These are phyloP conservation scores for Pseudomyrmex flavicornis DNA, from an alignment of 1,140 invertebrate genomes.

Conservation along the genomic window DNA sequence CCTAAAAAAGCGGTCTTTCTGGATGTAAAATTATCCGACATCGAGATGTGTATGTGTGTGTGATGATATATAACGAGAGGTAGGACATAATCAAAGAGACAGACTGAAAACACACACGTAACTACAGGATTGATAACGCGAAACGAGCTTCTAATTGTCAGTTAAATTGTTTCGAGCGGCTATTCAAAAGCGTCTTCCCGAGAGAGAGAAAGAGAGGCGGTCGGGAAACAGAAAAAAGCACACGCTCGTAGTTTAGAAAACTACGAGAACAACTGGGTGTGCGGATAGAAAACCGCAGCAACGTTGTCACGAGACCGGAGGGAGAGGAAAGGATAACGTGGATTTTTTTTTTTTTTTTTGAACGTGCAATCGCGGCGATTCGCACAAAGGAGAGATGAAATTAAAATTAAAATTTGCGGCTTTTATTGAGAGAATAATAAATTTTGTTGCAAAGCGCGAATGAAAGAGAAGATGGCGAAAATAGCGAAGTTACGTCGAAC, in stretches of 20 bases:
- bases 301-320: slow-evolving; percentile 33
- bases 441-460: neutral
- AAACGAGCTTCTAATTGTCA: slow-evolving; percentile 70
- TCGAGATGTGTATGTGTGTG: neutral
- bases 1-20: no score
- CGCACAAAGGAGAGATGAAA: slow-evolving; percentile 1
- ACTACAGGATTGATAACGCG: slow-evolving; percentile 53
- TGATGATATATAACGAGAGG: slow-evolving; percentile 29
- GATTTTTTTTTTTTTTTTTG: slow-evolving; percentile 46
- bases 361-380: slow-evolving; percentile 33
- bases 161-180: slow-evolving; percentile 66
- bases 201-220: slow-evolving; percentile 3
- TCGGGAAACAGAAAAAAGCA: neutral
- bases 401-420: slow-evolving; percentile 31
- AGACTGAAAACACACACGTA: slow-evolving; percentile 31
- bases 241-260: slow-evolving; percentile 35
- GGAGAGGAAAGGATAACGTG: neutral
- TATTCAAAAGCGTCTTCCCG: slow-evolving; percentile 30
- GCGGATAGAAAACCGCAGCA: slow-evolving; percentile 35
- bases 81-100: slow-evolving; percentile 26
- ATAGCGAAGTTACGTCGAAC: slow-evolving; percentile 7
- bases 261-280: slow-evolving; percentile 21
- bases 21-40: slow-evolving; percentile 41
- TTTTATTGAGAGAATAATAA: slow-evolving; percentile 9
- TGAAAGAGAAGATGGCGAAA: neutral